Conservation (phyloP, 1,140 invertebrate species). For the Thaumatotibia leucotreta region DNA sequence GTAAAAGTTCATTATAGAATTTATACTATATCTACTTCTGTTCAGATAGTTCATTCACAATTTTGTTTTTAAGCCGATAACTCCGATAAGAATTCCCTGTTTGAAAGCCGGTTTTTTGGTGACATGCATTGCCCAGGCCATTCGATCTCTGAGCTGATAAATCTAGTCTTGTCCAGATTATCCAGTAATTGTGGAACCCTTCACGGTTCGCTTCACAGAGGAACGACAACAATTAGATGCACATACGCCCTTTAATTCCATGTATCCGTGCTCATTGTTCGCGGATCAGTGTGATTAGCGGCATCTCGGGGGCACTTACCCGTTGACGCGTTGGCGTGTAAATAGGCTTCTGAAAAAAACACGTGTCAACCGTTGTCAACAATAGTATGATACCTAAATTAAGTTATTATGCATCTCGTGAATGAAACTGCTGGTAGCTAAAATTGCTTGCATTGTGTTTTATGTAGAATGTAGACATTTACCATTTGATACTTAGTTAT, state of each 20-base stretch:
- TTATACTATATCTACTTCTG: too few relatives aligned
- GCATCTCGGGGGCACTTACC: not conserved
- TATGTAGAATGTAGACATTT: not conserved
- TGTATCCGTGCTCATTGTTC: not conserved
- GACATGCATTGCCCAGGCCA: too few relatives aligned
- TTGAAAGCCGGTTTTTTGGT: too few relatives aligned
- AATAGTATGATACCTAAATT: not conserved
- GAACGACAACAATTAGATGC: not conserved
- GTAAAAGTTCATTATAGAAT: too few relatives aligned
- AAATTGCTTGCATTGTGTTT: not conserved
- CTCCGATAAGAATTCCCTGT: too few relatives aligned
- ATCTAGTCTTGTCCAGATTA: not conserved
- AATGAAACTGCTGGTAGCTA: not conserved
- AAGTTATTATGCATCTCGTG: not conserved
- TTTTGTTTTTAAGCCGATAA: too few relatives aligned
- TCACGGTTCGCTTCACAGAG: not conserved
- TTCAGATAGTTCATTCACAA: too few relatives aligned
- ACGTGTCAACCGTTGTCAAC: not conserved
- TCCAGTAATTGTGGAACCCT: not conserved
- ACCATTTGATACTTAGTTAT: not conserved
- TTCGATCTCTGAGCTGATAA: not conserved
- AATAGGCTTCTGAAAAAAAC: slow-evolving; percentile 8
- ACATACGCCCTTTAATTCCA: not conserved
- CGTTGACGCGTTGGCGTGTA: not conserved
- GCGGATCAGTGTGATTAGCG: not conserved